Percentiles rank a stretch among this genome's conserved stretches.
These are phyloP conservation scores for Nyctalus aviator DNA, from an alignment of 2,797 vertebrate species.

Conservation along the genomic window DNA sequence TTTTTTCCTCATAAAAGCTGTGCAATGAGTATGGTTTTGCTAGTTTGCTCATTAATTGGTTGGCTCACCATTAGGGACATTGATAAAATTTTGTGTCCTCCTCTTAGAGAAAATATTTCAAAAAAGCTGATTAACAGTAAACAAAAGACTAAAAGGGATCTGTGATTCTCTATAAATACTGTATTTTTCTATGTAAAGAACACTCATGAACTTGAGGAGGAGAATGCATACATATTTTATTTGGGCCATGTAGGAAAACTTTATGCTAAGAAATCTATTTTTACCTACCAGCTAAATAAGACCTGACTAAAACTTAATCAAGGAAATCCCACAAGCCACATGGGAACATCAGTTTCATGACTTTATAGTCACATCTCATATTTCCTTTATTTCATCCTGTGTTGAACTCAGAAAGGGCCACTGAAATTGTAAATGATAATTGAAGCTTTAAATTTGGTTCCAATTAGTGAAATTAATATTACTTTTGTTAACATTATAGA, in stretches of 20 bases:
- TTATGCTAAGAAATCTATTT: background rate
- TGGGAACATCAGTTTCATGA: background rate
- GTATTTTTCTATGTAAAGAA: background rate
- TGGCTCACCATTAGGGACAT: background rate
- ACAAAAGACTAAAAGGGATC: background rate
- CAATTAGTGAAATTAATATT: conserved; percentile 12
- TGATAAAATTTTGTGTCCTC: background rate
- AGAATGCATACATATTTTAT: conserved; percentile 32
- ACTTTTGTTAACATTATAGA: background rate
- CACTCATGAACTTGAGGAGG: background rate
- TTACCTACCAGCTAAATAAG: background rate
- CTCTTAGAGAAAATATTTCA: conserved; percentile 28
- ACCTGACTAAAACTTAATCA: background rate
- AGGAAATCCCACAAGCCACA: conserved; percentile 2
- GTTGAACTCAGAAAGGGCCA: background rate
- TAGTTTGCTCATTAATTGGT: conserved; percentile 11
- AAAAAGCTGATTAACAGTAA: background rate
- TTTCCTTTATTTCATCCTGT: conserved; percentile 34
- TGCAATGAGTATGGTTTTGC: background rate
- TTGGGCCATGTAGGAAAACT: background rate
- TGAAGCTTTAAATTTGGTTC: conserved; percentile 56
- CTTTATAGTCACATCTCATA: conserved; percentile 28
- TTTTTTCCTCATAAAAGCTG: background rate
- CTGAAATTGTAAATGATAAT: conserved; percentile 3
- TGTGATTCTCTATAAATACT: background rate